Evolutionary conservation across 2,797 vertebrate species (phyloP).

Genomic region (Eulemur albifrons): DNA sequence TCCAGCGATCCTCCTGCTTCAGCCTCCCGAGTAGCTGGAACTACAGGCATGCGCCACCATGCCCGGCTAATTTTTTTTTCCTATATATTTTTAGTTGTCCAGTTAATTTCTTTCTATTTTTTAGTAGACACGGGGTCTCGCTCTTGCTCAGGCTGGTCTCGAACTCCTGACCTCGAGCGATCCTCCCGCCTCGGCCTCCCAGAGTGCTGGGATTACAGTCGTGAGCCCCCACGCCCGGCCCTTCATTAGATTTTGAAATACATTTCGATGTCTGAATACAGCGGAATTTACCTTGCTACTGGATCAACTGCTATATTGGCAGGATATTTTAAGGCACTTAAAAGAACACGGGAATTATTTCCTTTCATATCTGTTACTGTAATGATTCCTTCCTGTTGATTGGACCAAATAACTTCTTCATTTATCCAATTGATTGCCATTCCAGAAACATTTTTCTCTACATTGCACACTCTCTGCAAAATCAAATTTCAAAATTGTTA

Average conservation of each 20-base stretch:
- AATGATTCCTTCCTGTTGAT: slow-evolving; percentile 89
- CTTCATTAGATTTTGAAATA: not conserved
- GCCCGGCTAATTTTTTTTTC: too few species aligned
- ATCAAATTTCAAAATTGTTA: slow-evolving; percentile 37
- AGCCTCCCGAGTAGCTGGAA: too few species aligned
- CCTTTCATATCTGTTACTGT: slow-evolving; percentile 89
- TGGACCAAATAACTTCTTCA: slow-evolving; percentile 90
- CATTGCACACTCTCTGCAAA: slow-evolving; percentile 88
- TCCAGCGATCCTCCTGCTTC: too few species aligned
- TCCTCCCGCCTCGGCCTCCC: too few species aligned
- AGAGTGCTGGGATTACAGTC: too few species aligned
- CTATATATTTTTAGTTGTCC: too few species aligned
- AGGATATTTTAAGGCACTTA: slow-evolving; percentile 87
- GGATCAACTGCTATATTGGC: slow-evolving; percentile 89
- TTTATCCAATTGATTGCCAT: slow-evolving; percentile 94
- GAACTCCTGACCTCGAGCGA: too few species aligned
- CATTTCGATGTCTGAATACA: not conserved
- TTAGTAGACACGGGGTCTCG: too few species aligned
- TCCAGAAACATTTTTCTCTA: slow-evolving; percentile 90
- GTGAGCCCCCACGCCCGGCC: too few species aligned
- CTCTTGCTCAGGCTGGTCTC: too few species aligned
- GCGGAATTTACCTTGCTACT: slow-evolving; percentile 87
- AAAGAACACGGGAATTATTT: slow-evolving; percentile 86
- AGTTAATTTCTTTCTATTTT: too few species aligned
- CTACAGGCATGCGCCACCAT: too few species aligned